Evolutionary conservation across 1,140 invertebrate genomes (phyloP).

Genomic region (Epicauta chinensis): DNA sequence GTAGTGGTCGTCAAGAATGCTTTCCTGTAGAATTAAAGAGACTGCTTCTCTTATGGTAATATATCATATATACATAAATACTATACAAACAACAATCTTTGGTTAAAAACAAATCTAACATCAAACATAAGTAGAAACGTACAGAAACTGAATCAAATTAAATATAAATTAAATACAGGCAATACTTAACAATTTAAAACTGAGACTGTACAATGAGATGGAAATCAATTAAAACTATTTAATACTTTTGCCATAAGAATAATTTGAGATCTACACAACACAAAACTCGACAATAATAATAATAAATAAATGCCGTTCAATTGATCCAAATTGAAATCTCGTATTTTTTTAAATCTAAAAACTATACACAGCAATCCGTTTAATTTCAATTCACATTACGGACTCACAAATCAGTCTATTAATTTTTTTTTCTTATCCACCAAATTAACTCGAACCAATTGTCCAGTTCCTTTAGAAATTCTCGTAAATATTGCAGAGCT

Average conservation of each 20-base stretch:
- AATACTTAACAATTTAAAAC: neutral
- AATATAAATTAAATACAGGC: slow-evolving; percentile 5
- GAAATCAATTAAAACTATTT: too few relatives aligned
- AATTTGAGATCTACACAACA: too few relatives aligned
- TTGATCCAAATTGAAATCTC: too few relatives aligned
- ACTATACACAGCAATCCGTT: neutral
- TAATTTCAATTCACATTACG: neutral
- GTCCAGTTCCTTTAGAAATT: slow-evolving; percentile 7
- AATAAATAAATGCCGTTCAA: too few relatives aligned
- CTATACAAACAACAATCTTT: slow-evolving; percentile 41
- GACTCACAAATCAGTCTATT: too few relatives aligned
- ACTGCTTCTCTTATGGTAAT: slow-evolving; percentile 19
- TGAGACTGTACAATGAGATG: too few relatives aligned
- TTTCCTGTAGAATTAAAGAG: slow-evolving; percentile 11
- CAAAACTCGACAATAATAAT: neutral
- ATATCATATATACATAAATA: slow-evolving; percentile 35
- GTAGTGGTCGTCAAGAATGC: slow-evolving; percentile 1
- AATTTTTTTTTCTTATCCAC: too few relatives aligned
- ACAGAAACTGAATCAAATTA: slow-evolving; percentile 4
- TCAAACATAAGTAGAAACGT: slow-evolving; percentile 15
- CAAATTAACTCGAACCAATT: neutral
- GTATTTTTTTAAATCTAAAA: neutral
- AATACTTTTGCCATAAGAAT: too few relatives aligned
- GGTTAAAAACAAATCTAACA: slow-evolving; percentile 29
- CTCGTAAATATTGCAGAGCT: slow-evolving; percentile 2